Evolutionary conservation across 2,888 invertebrate genomes (phyloP).

Genomic region (Halictus quadricinctus): DNA sequence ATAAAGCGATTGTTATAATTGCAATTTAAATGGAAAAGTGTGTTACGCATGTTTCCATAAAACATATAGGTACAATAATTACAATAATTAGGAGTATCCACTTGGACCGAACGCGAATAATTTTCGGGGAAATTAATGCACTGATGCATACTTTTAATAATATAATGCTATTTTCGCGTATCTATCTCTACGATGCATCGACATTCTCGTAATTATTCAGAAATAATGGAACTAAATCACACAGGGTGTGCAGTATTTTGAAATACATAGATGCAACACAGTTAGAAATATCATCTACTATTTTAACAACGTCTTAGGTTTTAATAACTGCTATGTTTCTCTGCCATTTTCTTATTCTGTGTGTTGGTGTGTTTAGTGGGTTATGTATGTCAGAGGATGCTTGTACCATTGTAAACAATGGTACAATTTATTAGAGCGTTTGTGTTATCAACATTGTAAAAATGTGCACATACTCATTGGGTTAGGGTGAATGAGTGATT

Average conservation of each 20-base stretch:
- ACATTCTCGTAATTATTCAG: conserved; percentile 20
- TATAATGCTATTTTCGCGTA: conserved; percentile 44
- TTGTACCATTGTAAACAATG: conserved; percentile 34
- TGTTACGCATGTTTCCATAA: conserved; percentile 39
- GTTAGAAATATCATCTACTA: conserved; percentile 4
- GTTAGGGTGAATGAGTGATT: conserved; percentile 52
- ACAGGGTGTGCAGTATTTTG: conserved; percentile 53
- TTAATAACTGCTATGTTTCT: conserved; percentile 33
- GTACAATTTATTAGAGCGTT: conserved; percentile 61
- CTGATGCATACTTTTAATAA: conserved; percentile 43
- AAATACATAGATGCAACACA: conserved; percentile 37
- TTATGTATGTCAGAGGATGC: conserved; percentile 27
- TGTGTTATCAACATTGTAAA: conserved; percentile 61
- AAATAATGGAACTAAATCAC: conserved; percentile 36
- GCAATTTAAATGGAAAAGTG: conserved; percentile 42
- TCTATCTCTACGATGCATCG: conserved; percentile 30
- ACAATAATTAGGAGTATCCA: conserved; percentile 50
- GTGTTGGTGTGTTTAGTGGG: conserved; percentile 23
- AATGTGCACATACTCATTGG: conserved; percentile 53
- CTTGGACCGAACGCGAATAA: conserved; percentile 29
- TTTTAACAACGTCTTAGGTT: conserved; percentile 41
- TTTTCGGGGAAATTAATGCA: conserved; percentile 44
- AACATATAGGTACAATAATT: conserved; percentile 54
- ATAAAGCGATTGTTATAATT: conserved; percentile 58
- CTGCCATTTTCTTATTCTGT: conserved; percentile 39